Evolutionary conservation across 2,888 invertebrate species (phyloP), one percentile per base, ranked within the genome.

Genomic region (Torymus texanus): DNA sequence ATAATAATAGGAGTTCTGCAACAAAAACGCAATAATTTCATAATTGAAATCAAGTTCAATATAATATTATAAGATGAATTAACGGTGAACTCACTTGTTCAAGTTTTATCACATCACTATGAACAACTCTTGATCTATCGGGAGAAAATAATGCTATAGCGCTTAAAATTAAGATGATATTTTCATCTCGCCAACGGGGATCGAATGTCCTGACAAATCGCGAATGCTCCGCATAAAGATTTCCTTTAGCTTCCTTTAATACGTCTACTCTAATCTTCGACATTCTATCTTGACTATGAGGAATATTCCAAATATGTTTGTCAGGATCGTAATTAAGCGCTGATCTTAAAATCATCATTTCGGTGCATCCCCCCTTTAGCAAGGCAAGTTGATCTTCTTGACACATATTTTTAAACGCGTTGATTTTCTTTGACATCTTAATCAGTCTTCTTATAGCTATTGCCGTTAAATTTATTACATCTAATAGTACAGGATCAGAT

Each of bases 291-390:
- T 95, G 94, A 83, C 94, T 94, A 89, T 96, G 95, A 0, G 96
- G 97, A 82, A 97, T 94, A 94, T 95, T 95, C 98, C 98, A 99
- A 70, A 95, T 95, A 86, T 97, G 95, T 84, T 95, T 94, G 84
- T 96, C 96, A 0, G 94, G 94, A 88, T 98, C 97, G 88, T 97
- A 99, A 66, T 96, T 96, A 92, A 97, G 95, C 0, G 97, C 97
- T 83, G 98, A 97, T 14, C 98, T 92, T 72, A 99, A 92, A 78
- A 99, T 95, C 94, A 99, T 95, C 94, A 99, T 96, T 91, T 99
- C 98, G 67, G 97, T 97, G 87, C 97, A 97, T 0, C 98, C 97
- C 0, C 98, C 97, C 90, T 97, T 98, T 11, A 98, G 90, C 13
- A 97, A 91, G 21, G 94, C 94, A 73, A 97, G 94, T 91, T 98